These are phyloP conservation scores for Zosterops japonicus DNA, from an alignment of 2,113 vertebrate species.

Conservation along the genomic window DNA sequence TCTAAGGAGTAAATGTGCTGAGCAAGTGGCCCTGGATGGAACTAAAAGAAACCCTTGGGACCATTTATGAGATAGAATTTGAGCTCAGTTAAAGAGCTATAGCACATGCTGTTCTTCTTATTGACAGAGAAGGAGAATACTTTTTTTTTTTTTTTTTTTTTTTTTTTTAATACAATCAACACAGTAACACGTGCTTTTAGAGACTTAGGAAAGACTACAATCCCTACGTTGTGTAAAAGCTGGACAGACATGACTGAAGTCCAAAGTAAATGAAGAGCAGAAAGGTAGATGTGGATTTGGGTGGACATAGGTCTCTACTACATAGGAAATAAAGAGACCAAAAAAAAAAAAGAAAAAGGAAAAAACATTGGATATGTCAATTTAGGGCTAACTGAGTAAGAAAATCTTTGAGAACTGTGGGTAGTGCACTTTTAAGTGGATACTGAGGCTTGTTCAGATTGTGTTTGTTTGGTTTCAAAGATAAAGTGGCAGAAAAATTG, in stretches of 20 bases:
- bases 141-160: neutral
- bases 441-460: neutral
- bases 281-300: neutral
- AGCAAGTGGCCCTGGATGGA: slow-evolving; percentile 5
- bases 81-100: neutral
- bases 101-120: slow-evolving; percentile 41
- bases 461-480: neutral
- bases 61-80: slow-evolving; percentile 7
- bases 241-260: neutral
- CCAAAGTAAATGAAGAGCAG: neutral
- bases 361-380: neutral
- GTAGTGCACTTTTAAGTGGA: neutral
- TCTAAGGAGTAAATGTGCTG: slow-evolving; percentile 56
- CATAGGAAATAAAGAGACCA: neutral
- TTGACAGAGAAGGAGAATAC: neutral
- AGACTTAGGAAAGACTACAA: neutral
- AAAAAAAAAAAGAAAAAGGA: neutral
- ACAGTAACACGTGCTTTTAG: slow-evolving; percentile 9
- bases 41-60: slow-evolving; percentile 31
- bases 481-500: neutral
- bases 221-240: accelerated
- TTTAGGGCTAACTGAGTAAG: neutral
- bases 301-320: neutral
- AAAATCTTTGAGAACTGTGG: neutral
- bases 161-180: slow-evolving; percentile 9